Conservation (phyloP, 2,888 invertebrate species). For the Carterocephalus palaemon region DNA sequence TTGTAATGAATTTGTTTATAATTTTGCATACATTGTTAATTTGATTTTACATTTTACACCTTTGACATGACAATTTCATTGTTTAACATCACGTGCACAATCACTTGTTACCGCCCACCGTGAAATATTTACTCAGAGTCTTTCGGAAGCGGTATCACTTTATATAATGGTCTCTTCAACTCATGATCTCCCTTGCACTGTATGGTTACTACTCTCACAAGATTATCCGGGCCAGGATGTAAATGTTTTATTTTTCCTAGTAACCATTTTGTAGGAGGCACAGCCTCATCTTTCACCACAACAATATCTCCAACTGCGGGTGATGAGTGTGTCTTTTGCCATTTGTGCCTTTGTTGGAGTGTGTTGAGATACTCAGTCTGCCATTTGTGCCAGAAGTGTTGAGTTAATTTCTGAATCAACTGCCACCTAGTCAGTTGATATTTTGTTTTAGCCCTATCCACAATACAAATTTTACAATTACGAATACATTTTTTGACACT, state of each 20-base stretch:
- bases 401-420: slow-evolving; percentile 32
- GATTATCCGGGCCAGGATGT: slow-evolving; percentile 29
- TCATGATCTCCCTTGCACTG: slow-evolving; percentile 30
- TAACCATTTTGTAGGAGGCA: slow-evolving; percentile 32
- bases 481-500: slow-evolving; percentile 11
- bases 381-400: slow-evolving; percentile 37
- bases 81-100: too few species aligned
- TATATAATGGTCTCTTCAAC: slow-evolving; percentile 28
- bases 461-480: slow-evolving; percentile 18
- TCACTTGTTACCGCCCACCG: slow-evolving; percentile 9
- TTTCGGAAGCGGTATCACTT: slow-evolving; percentile 12
- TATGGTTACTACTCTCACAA: slow-evolving; percentile 32
- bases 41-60: too few species aligned
- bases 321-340: slow-evolving; percentile 27
- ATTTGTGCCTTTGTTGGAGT: slow-evolving; percentile 32
- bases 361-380: slow-evolving; percentile 33
- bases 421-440: slow-evolving; percentile 32
- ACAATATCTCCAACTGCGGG: slow-evolving; percentile 30
- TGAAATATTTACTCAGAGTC: not conserved
- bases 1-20: too few species aligned
- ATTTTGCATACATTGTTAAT: too few species aligned
- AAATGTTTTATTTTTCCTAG: slow-evolving; percentile 24
- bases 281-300: slow-evolving; percentile 28
- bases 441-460: slow-evolving; percentile 11
- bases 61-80: too few species aligned